Percentiles rank a stretch among this genome's conserved stretches.
Conservation (phyloP, 2,888 invertebrate species). For the Platycheirus albimanus region DNA sequence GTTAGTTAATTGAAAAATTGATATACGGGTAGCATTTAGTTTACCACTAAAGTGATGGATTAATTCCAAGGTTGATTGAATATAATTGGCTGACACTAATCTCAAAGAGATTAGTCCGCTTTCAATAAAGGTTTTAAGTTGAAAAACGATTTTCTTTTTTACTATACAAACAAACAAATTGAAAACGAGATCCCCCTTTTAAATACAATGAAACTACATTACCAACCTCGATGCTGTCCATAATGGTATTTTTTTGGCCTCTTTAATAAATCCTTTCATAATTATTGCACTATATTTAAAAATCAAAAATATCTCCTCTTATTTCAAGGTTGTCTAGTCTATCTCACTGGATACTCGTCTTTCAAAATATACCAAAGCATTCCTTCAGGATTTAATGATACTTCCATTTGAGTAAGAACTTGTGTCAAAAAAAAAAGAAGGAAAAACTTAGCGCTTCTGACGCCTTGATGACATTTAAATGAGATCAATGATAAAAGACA, state of each 20-base stretch:
- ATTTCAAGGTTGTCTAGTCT: constrained; percentile 65
- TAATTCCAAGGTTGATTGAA: constrained; percentile 65
- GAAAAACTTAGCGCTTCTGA: constrained; percentile 56
- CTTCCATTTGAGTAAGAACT: constrained; percentile 62
- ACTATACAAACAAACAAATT: not conserved
- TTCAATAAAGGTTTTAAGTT: constrained; percentile 44
- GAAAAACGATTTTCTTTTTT: constrained; percentile 39
- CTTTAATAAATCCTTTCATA: constrained; percentile 49
- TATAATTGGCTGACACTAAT: constrained; percentile 68
- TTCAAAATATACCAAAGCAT: constrained; percentile 29
- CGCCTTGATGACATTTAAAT: constrained; percentile 73
- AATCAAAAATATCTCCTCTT: constrained; percentile 14
- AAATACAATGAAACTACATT: not conserved
- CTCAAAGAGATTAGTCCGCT: constrained; percentile 47
- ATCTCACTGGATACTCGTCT: constrained; percentile 16
- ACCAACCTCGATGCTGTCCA: not conserved
- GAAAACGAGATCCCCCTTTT: not conserved
- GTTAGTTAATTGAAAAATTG: constrained; percentile 53
- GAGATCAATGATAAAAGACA: constrained; percentile 67
- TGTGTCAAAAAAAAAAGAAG: constrained; percentile 45
- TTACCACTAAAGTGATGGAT: constrained; percentile 50
- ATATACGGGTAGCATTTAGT: constrained; percentile 52
- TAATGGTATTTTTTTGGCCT: too few species aligned
- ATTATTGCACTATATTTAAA: not conserved
- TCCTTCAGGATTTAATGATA: constrained; percentile 66